Evolutionary conservation across 2,113 vertebrate genomes (phyloP), one percentile per base, ranked within the genome.

Genomic region (Pyxicephalus adspersus): DNA sequence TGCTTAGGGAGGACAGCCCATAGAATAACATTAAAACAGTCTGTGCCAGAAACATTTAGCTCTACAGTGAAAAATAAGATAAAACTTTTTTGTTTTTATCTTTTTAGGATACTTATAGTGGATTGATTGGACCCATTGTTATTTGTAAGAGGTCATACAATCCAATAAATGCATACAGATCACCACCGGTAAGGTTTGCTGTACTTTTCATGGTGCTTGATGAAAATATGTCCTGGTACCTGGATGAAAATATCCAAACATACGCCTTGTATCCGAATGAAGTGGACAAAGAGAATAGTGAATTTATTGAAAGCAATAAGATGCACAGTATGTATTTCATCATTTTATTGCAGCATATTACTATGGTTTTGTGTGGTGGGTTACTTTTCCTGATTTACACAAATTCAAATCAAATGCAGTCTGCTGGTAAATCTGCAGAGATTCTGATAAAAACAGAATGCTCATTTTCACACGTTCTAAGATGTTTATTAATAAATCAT

Each of bases 211-310:
- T 98, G 88, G 87, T 98, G 83, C 96, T 97, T 87, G 96, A 99
- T 89, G 98, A 99, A 91, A 99, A 99, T 81, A 88, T 96, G 84
- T 96, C 88, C 61, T 98, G 97, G 97, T 98, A 98, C 81, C 89
- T 99, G 83, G 95, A 98, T 84, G 95, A 98, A 81, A 99, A 99
- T 85, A 97, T 98, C 78, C 87, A 94, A 87, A 91, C 76, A 0
- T 91, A 97, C 54, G 92, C 95, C 80, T 76, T 77, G 23, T 94
- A 85, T 58, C 93, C 95, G 0, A 89, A 90, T 0, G 81, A 86
- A 75, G 89, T 94, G 18, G 61, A 96, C 29, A 96, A 96, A 87
- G 91, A 94, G 0, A 84, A 95, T 19, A 93, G 96, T 1, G 88
- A 90, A 52, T 99, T 99, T 79, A 93, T 95, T 75, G 95, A 98